Evolutionary conservation across 2,797 vertebrate species (phyloP).

Genomic region (Acanthopagrus latus): DNA sequence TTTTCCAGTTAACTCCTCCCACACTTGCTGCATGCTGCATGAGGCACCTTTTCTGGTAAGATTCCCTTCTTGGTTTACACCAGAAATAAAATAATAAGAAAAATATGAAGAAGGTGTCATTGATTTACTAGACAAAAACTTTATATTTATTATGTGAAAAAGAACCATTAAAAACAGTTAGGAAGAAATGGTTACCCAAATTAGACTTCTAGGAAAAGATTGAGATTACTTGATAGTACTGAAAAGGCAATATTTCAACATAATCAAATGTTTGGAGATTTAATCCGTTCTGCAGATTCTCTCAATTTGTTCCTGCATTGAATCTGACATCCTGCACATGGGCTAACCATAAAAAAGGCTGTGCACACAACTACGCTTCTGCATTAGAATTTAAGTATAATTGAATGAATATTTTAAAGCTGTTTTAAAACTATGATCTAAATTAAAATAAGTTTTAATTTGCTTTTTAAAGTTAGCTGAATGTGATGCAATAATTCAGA

Average conservation of each 20-base stretch:
- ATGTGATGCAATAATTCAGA: not conserved
- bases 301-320: not conserved
- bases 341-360: conserved; percentile 11
- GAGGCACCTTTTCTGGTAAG: conserved; percentile 93
- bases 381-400: conserved; percentile 2
- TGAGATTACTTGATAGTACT: not conserved
- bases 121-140: not conserved
- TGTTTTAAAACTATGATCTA: conserved; percentile 12
- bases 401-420: not conserved
- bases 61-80: conserved; percentile 81
- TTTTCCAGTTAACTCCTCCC: conserved; percentile 98
- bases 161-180: not conserved
- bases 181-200: not conserved
- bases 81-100: conserved; percentile 47
- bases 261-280: not conserved
- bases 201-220: not conserved
- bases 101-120: not conserved
- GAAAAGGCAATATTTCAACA: not conserved
- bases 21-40: conserved; percentile 97
- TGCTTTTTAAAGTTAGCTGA: conserved; percentile 2
- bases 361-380: not conserved
- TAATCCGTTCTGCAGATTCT: not conserved
- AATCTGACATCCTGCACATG: not conserved
- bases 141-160: not conserved
- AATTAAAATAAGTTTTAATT: conserved; percentile 21